These are phyloP conservation scores for Drosophila buzzatii DNA, from an alignment of 2,888 invertebrate genomes.

Conservation along the genomic window DNA sequence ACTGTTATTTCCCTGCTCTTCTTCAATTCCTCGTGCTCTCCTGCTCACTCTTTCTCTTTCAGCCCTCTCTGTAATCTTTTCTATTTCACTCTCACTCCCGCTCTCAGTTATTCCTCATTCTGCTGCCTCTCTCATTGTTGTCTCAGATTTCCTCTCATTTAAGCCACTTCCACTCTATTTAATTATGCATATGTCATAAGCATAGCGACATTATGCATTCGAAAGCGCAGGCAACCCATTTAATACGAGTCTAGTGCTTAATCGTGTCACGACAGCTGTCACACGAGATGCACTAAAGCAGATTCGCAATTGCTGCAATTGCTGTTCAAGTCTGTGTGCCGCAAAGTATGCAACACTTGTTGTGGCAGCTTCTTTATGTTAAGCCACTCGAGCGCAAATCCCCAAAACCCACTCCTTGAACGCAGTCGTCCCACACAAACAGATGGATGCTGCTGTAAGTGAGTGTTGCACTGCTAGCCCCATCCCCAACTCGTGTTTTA, in stretches of 20 bases:
- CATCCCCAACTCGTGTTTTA: conserved; percentile 35
- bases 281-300: conserved; percentile 1
- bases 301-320: conserved; percentile 10
- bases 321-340: conserved; percentile 16
- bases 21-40: background rate
- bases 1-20: background rate
- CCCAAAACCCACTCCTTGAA: conserved; percentile 21
- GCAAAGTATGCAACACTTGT: conserved; percentile 67
- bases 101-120: no score
- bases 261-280: conserved; percentile 11
- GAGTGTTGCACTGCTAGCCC: conserved; percentile 10
- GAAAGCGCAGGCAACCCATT: background rate
- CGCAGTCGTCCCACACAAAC: background rate
- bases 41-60: background rate
- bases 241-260: conserved; percentile 1
- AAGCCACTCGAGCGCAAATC: conserved; percentile 64
- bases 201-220: background rate
- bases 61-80: background rate
- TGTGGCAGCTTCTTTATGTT: conserved; percentile 51
- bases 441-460: conserved; percentile 22
- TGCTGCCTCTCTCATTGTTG: background rate
- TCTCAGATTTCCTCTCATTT: background rate
- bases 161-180: no score
- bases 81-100: background rate
- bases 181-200: background rate